These are phyloP conservation scores for Stegodyphus mimosarum DNA, from an alignment of 1,140 invertebrate species.

Conservation along the genomic window DNA sequence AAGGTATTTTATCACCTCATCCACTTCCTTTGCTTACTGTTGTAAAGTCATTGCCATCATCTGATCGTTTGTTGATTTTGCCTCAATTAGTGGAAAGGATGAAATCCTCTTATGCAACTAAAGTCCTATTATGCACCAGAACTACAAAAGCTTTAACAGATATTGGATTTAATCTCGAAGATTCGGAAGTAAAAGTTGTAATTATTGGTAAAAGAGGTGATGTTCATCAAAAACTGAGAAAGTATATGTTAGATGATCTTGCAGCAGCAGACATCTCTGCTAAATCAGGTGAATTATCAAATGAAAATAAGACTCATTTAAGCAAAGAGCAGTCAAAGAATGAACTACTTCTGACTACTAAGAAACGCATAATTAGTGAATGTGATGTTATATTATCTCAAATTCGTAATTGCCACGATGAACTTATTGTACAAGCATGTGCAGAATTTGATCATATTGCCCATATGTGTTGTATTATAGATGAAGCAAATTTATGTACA, in stretches of 20 bases:
- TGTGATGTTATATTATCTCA: slow-evolving; percentile 47
- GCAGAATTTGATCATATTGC: slow-evolving; percentile 8
- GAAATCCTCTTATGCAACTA: slow-evolving; percentile 43
- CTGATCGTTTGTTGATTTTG: slow-evolving; percentile 23
- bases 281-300: background rate
- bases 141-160: slow-evolving; percentile 29
- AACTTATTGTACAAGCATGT: slow-evolving; percentile 13
- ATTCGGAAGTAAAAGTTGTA: slow-evolving; percentile 7
- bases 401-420: slow-evolving; percentile 19
- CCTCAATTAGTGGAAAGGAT: slow-evolving; percentile 26
- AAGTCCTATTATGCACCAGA: slow-evolving; percentile 39
- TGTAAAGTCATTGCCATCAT: slow-evolving; percentile 24
- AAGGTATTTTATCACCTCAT: slow-evolving; percentile 45
- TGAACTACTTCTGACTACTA: background rate
- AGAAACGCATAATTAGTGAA: slow-evolving; percentile 15
- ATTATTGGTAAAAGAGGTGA: slow-evolving; percentile 19
- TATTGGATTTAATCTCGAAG: slow-evolving; percentile 12
- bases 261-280: background rate
- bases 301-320: background rate
- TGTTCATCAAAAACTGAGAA: slow-evolving; percentile 12
- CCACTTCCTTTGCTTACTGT: slow-evolving; percentile 39
- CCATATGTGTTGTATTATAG: slow-evolving; percentile 44
- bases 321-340: background rate
- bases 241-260: slow-evolving; percentile 37
- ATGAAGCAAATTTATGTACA: slow-evolving; percentile 49